A percentile compares a stretch with the other conserved stretches of the same genome.
phyloP scores from a whole-genome alignment of 1,140 invertebrate genomes.

The Zaprionus inermis region DNA sequence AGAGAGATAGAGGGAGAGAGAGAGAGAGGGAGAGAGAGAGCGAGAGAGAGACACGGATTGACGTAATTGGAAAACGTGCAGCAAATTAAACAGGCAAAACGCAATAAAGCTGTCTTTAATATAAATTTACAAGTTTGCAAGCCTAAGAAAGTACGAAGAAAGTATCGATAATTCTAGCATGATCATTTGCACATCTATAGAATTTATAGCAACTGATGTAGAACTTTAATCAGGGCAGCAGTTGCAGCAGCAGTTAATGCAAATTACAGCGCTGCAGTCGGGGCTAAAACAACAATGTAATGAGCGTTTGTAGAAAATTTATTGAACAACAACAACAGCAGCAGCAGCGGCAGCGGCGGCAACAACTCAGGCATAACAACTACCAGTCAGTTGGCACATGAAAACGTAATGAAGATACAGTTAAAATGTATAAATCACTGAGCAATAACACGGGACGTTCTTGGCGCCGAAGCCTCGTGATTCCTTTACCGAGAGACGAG shows the following conservation, averaged over 20 bases:
- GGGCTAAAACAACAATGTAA: conserved; percentile 25
- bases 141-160: background rate
- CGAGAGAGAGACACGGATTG: background rate
- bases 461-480: conserved; percentile 26
- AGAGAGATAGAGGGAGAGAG: no score
- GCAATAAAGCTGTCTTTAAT: background rate
- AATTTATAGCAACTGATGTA: conserved; percentile 25
- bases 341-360: conserved; percentile 5
- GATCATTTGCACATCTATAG: conserved; percentile 2
- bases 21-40: background rate
- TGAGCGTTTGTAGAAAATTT: conserved; percentile 40
- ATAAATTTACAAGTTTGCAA: background rate
- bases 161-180: conserved; percentile 12
- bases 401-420: conserved; percentile 47
- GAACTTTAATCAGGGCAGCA: background rate
- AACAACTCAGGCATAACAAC: conserved; percentile 24
- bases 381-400: conserved; percentile 41
- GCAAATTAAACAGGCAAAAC: background rate
- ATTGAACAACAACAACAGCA: conserved; percentile 29
- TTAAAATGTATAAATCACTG: conserved; percentile 50
- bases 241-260: conserved; percentile 31
- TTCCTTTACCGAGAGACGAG: conserved; percentile 7
- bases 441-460: conserved; percentile 47
- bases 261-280: conserved; percentile 43
- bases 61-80: background rate